A percentile compares a stretch with the other conserved stretches of the same genome.
Evolutionary conservation across 2,113 vertebrate species (phyloP).

Genomic region (Otus sunia): DNA sequence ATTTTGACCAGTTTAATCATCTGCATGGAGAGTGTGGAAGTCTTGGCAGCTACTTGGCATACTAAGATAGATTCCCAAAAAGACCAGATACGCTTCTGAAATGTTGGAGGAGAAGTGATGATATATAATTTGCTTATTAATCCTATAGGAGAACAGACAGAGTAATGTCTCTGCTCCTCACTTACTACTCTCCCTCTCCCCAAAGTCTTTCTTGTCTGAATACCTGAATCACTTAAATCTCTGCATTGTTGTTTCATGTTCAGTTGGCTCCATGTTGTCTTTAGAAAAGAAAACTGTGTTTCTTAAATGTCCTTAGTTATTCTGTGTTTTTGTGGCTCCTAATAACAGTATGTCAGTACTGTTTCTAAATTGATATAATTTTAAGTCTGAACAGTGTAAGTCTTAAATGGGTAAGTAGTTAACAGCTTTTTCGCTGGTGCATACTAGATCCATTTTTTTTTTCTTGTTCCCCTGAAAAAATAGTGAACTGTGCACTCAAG

Average conservation of each 20-base stretch:
- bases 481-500: neutral
- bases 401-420: neutral
- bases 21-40: constrained; percentile 54
- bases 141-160: constrained; percentile 29
- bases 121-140: constrained; percentile 64
- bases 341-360: neutral
- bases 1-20: constrained; percentile 66
- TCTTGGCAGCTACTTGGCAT: constrained; percentile 63
- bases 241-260: neutral
- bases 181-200: neutral
- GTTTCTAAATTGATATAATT: neutral
- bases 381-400: neutral
- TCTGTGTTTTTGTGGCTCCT: neutral
- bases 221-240: neutral
- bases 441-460: neutral
- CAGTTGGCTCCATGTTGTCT: neutral
- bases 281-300: neutral
- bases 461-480: neutral
- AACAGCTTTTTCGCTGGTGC: neutral
- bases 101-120: constrained; percentile 41
- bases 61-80: constrained; percentile 60
- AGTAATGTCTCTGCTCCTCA: neutral
- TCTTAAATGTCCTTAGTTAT: neutral
- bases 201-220: neutral
- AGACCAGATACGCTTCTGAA: constrained; percentile 49